Evolutionary conservation across 2,113 vertebrate genomes (phyloP), one percentile per base, ranked within the genome.

Genomic region (Isurus oxyrinchus): DNA sequence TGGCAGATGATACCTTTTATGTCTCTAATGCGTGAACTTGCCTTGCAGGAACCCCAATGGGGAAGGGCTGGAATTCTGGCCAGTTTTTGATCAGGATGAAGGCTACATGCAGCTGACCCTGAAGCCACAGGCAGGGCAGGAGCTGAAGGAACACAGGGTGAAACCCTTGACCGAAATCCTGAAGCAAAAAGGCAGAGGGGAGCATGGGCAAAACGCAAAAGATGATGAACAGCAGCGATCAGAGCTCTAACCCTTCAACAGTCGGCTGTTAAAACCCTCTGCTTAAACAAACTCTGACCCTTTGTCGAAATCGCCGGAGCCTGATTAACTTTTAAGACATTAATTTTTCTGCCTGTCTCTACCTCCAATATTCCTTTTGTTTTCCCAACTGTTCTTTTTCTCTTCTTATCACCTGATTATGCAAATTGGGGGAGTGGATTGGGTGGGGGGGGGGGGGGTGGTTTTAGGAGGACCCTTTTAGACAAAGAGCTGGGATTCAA

Each of bases 31-130:
- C 31, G 6, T 49, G 23, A 90, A 69, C 25, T 40, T 67, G 25
- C 31, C 25, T 49, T 31, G 69, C 96, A 98, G 98, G 31, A 97
- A 97, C 96, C 98, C 98, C 3, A 97, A 97, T 21, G 97, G 98
- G 1, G 96, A 97, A 0, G 97, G 96, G 25, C 96, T 98, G 96
- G 97, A 97, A 49, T 96, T 0, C 5, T 98, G 98, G 98, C 98
- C 98, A 96, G 95, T 72, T 57, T 98, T 97, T 35, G 97, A 67
- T 53, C 87, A 97, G 96, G 96, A 96, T 35, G 97, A 98, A 61
- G 97, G 97, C n/a, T 98, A 98, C 97, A 96, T 98, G 97, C 97
- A 97, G 91, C 97, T 98, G 96, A 97, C 96, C 40, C 90, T 97
- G 69, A 94, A 96, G 23, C 98, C 97, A 96, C 96, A 96, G 0